Evolutionary conservation across 2,113 vertebrate species (phyloP), one percentile per base, ranked within the genome.

Genomic region (Scatophagus argus): DNA sequence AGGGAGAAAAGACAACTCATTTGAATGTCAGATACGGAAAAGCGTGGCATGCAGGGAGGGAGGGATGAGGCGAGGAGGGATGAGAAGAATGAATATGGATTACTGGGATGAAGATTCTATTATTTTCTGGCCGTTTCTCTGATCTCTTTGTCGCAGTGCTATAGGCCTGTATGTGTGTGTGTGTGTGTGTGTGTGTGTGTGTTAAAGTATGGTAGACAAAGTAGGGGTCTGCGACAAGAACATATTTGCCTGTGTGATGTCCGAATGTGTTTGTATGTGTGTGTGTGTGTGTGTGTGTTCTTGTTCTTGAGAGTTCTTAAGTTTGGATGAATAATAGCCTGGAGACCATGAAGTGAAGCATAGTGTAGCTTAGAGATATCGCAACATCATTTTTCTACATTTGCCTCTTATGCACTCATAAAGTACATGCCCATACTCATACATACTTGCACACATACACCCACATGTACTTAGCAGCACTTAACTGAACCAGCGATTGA

Each of bases 21-120:
- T 93, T 93, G 92, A 93, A 93, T 93, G 92, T 91, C 90, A 91
- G 92, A 91, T 93, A 93, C 46, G 16, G 84, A 77, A 82, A 85
- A 91, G 88, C 74, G 82, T 85, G 79, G 87, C 63, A 16, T 84
- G 89, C 78, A 81, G 84, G 80, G 84, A 95, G 95, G 95, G 91
- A 80, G 92, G 91, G 94, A 95, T 95, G 94, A 84, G 85, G 82
- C 82, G 63, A 85, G 64, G 95, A 96, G 79, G 80, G 83, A 90
- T 89, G 84, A 96, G 96, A 96, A 96, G 96, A 98, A 98, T 97
- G 96, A 97, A 97, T 97, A 97, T 96, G 97, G 97, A 98, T 98
- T 97, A 98, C 95, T 96, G 96, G 97, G 96, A 97, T 97, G 97
- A 97, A 97, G 97, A 97, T 97, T 98, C 97, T 97, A 97, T 97